phyloP scores from a whole-genome alignment of 2,113 vertebrate species.

The Silurus meridionalis region DNA sequence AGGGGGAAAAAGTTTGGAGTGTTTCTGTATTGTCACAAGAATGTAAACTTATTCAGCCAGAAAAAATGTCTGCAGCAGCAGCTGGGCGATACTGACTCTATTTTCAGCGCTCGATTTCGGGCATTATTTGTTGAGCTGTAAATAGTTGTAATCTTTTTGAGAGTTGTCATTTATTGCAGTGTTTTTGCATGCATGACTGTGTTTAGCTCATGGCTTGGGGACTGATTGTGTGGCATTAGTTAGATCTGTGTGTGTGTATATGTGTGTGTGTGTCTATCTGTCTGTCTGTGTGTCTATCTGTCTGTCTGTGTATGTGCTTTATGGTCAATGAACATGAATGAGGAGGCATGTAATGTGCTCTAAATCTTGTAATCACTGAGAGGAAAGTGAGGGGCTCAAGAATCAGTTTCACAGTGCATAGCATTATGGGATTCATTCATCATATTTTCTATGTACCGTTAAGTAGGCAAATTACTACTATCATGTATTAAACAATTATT shows the following conservation, averaged over 20 bases:
- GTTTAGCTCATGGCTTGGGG: conserved; percentile 5
- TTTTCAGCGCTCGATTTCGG: conserved; percentile 7
- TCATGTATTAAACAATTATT: not conserved
- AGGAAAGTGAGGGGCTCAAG: not conserved
- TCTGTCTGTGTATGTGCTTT: conserved; percentile 13
- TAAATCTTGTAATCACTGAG: not conserved
- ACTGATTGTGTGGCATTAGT: not conserved
- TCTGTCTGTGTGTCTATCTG: conserved; percentile 4
- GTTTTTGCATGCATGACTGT: conserved; percentile 16
- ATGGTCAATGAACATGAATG: conserved; percentile 22
- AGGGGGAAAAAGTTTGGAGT: not conserved
- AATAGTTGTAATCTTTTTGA: conserved; percentile 24
- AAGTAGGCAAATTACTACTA: not conserved
- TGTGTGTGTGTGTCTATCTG: not conserved
- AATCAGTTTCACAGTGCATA: not conserved
- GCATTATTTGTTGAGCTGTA: conserved; percentile 34
- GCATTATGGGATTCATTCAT: not conserved
- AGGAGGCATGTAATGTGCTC: conserved; percentile 18
- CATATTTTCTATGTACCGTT: not conserved
- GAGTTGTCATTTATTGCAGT: conserved; percentile 3
- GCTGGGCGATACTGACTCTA: not conserved
- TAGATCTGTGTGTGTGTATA: not conserved
- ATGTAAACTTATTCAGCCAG: conserved; percentile 35
- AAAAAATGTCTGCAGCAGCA: conserved; percentile 24
- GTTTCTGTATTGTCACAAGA: conserved; percentile 4